Conservation (phyloP, 2,113 vertebrate species). For the Synodontis membranacea region DNA sequence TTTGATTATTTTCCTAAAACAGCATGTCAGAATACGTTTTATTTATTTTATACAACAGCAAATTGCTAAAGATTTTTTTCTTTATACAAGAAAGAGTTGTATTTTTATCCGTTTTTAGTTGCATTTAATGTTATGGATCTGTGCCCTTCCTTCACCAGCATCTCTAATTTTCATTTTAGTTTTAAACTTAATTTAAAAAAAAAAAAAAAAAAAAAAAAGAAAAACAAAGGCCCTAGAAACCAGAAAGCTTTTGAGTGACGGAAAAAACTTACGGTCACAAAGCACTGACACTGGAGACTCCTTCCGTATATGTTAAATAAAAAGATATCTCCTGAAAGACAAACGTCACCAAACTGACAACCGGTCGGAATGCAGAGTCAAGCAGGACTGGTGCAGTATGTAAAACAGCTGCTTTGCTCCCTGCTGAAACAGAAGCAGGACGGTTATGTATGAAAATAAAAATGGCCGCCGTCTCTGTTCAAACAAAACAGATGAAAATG, state of each 20-base stretch:
- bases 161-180: too few species aligned
- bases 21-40: too few species aligned
- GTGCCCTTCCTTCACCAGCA: too few species aligned
- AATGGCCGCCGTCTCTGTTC: constrained; percentile 17
- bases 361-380: background rate
- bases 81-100: background rate
- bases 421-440: constrained; percentile 37
- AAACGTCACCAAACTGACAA: background rate
- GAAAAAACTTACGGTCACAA: background rate
- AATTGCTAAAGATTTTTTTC: too few species aligned
- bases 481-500: constrained; percentile 51
- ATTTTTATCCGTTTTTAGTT: too few species aligned
- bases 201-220: too few species aligned
- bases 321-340: background rate
- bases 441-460: constrained; percentile 69
- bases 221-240: too few species aligned
- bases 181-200: too few species aligned
- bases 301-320: background rate
- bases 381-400: background rate
- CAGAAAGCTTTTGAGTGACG: too few species aligned
- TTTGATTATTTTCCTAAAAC: too few species aligned
- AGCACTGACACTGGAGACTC: background rate
- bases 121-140: too few species aligned
- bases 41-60: too few species aligned
- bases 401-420: background rate